These are phyloP conservation scores for Trachelipus rathkii DNA, from an alignment of 1,140 invertebrate species.

Conservation along the genomic window DNA sequence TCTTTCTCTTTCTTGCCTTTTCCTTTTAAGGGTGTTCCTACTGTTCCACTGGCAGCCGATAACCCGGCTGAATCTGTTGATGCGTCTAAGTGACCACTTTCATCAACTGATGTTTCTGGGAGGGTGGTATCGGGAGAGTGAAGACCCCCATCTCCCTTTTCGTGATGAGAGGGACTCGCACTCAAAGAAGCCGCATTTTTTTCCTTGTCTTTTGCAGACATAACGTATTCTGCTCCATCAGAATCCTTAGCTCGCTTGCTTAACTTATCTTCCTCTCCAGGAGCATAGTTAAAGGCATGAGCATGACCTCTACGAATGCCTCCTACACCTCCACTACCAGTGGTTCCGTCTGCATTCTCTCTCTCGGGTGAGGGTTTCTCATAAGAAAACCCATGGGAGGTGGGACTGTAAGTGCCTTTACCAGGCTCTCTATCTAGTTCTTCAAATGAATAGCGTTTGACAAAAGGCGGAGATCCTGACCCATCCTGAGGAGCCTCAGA, in stretches of 20 bases:
- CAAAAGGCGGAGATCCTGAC: constrained; percentile 33
- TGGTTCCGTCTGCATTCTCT: neutral
- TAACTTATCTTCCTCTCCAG: constrained; percentile 27
- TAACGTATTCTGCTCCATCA: neutral
- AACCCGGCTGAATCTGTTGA: constrained; percentile 26
- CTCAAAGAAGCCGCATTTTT: neutral
- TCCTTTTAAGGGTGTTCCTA: constrained; percentile 21
- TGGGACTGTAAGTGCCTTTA: constrained; percentile 26
- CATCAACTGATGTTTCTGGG: constrained; percentile 34
- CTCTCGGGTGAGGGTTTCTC: constrained; percentile 14
- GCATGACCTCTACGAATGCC: constrained; percentile 27
- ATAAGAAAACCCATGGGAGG: constrained; percentile 39
- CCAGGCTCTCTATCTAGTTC: constrained; percentile 38
- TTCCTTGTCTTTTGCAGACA: constrained; percentile 3
- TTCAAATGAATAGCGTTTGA: constrained; percentile 40
- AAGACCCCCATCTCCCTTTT: neutral
- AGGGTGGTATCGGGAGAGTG: constrained; percentile 22
- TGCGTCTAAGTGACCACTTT: neutral
- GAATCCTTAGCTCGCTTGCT: neutral
- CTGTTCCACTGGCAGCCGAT: neutral
- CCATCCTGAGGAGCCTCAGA: constrained; percentile 21
- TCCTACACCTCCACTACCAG: neutral
- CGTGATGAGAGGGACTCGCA: neutral
- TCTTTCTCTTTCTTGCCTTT: constrained; percentile 35
- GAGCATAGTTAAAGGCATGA: constrained; percentile 45